Evolutionary conservation across 2,113 vertebrate genomes (phyloP).

Genomic region (Suncus etruscus): DNA sequence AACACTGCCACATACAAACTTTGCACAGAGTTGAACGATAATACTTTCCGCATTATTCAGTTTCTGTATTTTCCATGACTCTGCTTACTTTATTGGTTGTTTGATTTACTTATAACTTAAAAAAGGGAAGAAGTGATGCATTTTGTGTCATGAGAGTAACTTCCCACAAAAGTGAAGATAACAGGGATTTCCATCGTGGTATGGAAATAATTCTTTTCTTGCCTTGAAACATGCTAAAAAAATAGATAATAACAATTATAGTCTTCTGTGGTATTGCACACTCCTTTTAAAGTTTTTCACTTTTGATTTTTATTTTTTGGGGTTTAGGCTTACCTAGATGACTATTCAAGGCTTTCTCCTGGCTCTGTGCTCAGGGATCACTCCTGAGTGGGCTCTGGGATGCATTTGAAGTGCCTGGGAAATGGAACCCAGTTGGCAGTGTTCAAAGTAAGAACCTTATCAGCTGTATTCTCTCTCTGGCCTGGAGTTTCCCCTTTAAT

Average conservation of each 20-base stretch:
- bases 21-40: slow-evolving; percentile 6
- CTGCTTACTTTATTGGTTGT: not conserved
- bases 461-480: too few species aligned
- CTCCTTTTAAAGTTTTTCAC: not conserved
- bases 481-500: too few species aligned
- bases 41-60: slow-evolving; percentile 1
- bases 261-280: slow-evolving; percentile 49
- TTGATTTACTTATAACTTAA: too few species aligned
- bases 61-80: slow-evolving; percentile 59
- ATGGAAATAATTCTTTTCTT: not conserved
- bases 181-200: slow-evolving; percentile 36
- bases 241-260: slow-evolving; percentile 55
- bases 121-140: slow-evolving; percentile 34
- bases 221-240: slow-evolving; percentile 63
- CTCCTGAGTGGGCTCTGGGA: too few species aligned
- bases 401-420: too few species aligned
- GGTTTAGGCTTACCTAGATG: too few species aligned
- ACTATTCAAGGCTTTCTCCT: too few species aligned
- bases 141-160: slow-evolving; percentile 48
- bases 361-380: too few species aligned
- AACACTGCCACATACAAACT: not conserved
- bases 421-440: too few species aligned
- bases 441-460: too few species aligned
- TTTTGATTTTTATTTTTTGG: too few species aligned
- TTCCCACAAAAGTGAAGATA: slow-evolving; percentile 49